A percentile compares a stretch with the other conserved stretches of the same genome.
Conservation (phyloP, 2,888 invertebrate species). For the Drosophila incognita region DNA sequence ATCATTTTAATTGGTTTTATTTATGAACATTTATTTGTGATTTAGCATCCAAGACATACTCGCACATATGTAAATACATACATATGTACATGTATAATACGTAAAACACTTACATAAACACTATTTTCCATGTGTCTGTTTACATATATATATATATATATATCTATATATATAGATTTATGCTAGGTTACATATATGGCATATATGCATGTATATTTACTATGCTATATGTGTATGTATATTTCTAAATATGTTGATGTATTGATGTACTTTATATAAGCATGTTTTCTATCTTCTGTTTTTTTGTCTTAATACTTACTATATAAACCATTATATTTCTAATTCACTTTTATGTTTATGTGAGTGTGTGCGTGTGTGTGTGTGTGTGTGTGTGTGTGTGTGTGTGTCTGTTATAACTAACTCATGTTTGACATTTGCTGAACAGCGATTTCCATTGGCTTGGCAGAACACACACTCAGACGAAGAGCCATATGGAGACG, state of each 20-base stretch:
- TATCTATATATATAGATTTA: slow-evolving; percentile 18
- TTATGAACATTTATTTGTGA: slow-evolving; percentile 66
- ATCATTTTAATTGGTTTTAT: slow-evolving; percentile 67
- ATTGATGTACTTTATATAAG: slow-evolving; percentile 45
- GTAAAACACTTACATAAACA: slow-evolving; percentile 3
- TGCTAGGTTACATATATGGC: slow-evolving; percentile 20
- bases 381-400: not conserved
- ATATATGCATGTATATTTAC: slow-evolving; percentile 12
- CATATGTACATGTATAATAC: slow-evolving; percentile 10
- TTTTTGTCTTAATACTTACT: slow-evolving; percentile 17
- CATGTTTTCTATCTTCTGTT: slow-evolving; percentile 21
- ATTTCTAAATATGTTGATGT: slow-evolving; percentile 22
- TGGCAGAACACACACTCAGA: slow-evolving; percentile 12
- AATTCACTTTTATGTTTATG: slow-evolving; percentile 11
- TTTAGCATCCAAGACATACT: slow-evolving; percentile 64
- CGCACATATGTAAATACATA: slow-evolving; percentile 31
- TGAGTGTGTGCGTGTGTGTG: not conserved
- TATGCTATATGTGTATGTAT: slow-evolving; percentile 27
- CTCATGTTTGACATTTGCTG: slow-evolving; percentile 13
- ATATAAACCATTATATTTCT: slow-evolving; percentile 41
- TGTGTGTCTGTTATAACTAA: slow-evolving; percentile 20
- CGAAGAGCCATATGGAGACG: slow-evolving; percentile 7
- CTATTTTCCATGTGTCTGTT: slow-evolving; percentile 2
- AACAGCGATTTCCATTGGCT: slow-evolving; percentile 19
- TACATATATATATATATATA: not conserved